Evolutionary conservation across 2,888 invertebrate species (phyloP).

Genomic region (Cosmorhoe ocellata): DNA sequence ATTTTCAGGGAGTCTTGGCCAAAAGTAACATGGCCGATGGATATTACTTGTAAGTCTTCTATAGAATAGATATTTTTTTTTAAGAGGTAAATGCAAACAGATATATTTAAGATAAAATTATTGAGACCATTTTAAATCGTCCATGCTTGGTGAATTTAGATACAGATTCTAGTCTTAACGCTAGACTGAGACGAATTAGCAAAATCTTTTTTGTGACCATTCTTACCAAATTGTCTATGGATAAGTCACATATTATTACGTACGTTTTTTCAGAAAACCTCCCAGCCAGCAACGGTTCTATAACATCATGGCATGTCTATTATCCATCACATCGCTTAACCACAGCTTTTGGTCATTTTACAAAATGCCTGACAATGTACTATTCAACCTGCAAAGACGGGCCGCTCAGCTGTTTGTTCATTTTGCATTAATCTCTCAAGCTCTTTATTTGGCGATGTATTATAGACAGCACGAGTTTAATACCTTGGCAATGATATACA

Average conservation of each 20-base stretch:
- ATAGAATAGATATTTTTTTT: too few species aligned
- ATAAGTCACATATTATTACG: too few species aligned
- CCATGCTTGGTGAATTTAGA: too few species aligned
- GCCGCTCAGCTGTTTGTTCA: background rate
- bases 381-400: conserved; percentile 5
- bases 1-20: background rate
- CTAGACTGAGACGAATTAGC: too few species aligned
- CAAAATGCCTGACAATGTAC: conserved; percentile 14
- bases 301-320: conserved; percentile 17
- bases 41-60: conserved; percentile 30
- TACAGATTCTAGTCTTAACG: too few species aligned
- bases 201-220: too few species aligned
- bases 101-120: too few species aligned
- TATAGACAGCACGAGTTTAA: conserved; percentile 20
- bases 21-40: conserved; percentile 10
- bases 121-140: too few species aligned
- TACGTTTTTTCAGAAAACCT: conserved; percentile 21
- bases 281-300: conserved; percentile 31
- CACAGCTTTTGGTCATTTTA: conserved; percentile 15
- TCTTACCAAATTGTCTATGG: too few species aligned
- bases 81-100: too few species aligned
- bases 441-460: conserved; percentile 16
- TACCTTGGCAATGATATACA: conserved; percentile 22
- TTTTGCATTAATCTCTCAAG: conserved; percentile 11
- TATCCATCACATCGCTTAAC: conserved; percentile 10